Evolutionary conservation across 2,888 invertebrate species (phyloP), one percentile per base, ranked within the genome.

Genomic region (Stenichneumon culpator): DNA sequence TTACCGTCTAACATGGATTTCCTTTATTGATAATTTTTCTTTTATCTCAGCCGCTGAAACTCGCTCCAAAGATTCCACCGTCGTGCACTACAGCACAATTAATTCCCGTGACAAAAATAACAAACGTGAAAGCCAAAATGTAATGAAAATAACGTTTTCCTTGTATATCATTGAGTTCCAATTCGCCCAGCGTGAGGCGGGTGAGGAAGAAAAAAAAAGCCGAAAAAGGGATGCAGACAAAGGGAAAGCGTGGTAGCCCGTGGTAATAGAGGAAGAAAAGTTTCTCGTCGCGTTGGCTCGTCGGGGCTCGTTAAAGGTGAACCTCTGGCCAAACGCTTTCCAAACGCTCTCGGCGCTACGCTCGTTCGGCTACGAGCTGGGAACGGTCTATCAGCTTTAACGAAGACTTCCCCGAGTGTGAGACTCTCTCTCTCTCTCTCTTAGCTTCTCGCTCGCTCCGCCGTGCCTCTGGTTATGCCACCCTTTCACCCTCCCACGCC

Each of bases 371-470:
- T 67, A 47, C 82, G 79, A 82, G 85, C 75, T 82, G 86, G 86
- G 86, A 90, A 86, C 86, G 86, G 82, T 88, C 86, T 86, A 89
- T 90, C 90, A 74, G 88, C 90, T 90, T 90, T 90, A 90, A 88
- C 79, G 82, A 84, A 74, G 82, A 85, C 84, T 86, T 83, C 80
- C 83, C 77, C 70, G 77, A 81, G 73, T 44, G 65, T 69, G 73
- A 77, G 77, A 74, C 74, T 67, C 77, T 47, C 68, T 67, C 32
- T n/a, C 70, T 44, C 67, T 25, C 36, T 39, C 39, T 36, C 47
- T 67, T 50, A 50, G 25, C 16, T 68, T 54, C 72, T 72, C 80
- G 11, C 78, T 57, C 68, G 57, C 52, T 47, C 80, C 36, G 72
- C 32, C 47, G 52, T 80, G 78, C 78, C 80, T 60, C 70, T 47